Percentiles rank a stretch among this genome's conserved stretches.
Evolutionary conservation across 2,888 invertebrate genomes (phyloP).

Genomic region (Hedya salicella): DNA sequence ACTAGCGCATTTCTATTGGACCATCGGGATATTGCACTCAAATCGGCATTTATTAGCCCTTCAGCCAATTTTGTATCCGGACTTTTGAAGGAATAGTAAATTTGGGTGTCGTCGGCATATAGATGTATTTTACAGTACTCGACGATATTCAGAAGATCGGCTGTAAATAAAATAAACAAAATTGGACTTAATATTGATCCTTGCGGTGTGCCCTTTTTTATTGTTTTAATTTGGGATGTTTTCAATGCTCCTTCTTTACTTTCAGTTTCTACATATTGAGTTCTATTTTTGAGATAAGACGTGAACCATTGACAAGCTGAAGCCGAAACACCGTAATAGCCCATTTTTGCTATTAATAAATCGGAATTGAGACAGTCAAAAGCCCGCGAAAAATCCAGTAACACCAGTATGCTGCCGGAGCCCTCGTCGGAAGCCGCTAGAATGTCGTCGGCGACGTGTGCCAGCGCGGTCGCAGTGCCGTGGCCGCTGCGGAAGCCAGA

Average conservation of each 20-base stretch:
- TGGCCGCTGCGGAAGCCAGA: no score
- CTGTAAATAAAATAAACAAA: no score
- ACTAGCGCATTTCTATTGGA: conserved; percentile 1
- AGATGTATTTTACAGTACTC: conserved; percentile 8
- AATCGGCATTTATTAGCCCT: neutral
- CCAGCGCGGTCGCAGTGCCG: conserved; percentile 41
- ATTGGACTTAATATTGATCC: no score
- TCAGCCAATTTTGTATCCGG: conserved; percentile 1
- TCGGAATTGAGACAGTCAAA: no score
- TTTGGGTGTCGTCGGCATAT: conserved; percentile 19
- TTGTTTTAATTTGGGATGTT: neutral
- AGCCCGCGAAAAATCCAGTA: no score
- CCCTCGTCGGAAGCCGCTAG: conserved; percentile 37
- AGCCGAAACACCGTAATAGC: conserved; percentile 32
- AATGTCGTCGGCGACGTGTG: conserved; percentile 42
- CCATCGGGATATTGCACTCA: neutral
- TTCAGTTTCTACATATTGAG: no score
- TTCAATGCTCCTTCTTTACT: neutral
- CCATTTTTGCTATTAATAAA: conserved; percentile 26
- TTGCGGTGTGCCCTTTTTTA: conserved; percentile 4
- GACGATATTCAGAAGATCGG: neutral
- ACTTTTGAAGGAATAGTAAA: conserved; percentile 4
- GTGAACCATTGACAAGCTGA: conserved; percentile 39
- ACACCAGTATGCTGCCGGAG: conserved; percentile 31
- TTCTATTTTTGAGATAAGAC: conserved; percentile 31